Evolutionary conservation across 2,797 vertebrate species (phyloP).

Genomic region (Poecilia velifera): DNA sequence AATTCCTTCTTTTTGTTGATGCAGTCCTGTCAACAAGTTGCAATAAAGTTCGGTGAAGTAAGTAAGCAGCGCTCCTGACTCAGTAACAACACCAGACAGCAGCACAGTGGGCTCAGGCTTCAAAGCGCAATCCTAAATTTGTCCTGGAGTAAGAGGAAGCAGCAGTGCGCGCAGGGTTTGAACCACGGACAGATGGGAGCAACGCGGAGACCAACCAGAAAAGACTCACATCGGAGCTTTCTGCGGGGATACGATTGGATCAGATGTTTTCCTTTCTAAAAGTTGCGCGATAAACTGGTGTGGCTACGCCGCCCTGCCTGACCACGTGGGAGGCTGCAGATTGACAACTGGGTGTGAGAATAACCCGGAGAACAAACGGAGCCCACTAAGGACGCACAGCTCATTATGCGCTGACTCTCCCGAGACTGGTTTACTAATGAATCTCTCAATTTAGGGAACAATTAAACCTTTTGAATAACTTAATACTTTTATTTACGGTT

Average conservation of each 20-base stretch:
- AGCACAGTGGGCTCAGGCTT: slow-evolving; percentile 20
- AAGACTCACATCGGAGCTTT: slow-evolving; percentile 50
- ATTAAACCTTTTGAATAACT: too few species aligned
- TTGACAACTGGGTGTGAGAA: slow-evolving; percentile 55
- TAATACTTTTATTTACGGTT: neutral
- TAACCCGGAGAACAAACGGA: neutral
- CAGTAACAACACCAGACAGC: slow-evolving; percentile 20
- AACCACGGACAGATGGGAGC: slow-evolving; percentile 54
- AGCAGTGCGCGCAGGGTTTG: slow-evolving; percentile 47
- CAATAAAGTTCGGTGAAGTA: slow-evolving; percentile 5
- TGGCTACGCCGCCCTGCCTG: slow-evolving; percentile 70
- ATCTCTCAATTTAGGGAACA: neutral
- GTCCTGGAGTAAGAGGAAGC: slow-evolving; percentile 51
- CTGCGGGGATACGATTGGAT: slow-evolving; percentile 43
- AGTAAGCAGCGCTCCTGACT: slow-evolving; percentile 12
- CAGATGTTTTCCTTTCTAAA: slow-evolving; percentile 71
- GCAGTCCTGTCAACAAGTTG: neutral
- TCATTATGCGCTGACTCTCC: neutral
- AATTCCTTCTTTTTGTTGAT: neutral
- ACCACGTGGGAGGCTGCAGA: slow-evolving; percentile 75
- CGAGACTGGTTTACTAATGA: neutral
- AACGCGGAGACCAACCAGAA: slow-evolving; percentile 40
- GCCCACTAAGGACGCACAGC: neutral
- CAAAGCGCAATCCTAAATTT: slow-evolving; percentile 44
- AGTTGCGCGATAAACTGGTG: slow-evolving; percentile 58